Conservation (phyloP, 2,888 invertebrate species). For the Pyrrhia umbra region DNA sequence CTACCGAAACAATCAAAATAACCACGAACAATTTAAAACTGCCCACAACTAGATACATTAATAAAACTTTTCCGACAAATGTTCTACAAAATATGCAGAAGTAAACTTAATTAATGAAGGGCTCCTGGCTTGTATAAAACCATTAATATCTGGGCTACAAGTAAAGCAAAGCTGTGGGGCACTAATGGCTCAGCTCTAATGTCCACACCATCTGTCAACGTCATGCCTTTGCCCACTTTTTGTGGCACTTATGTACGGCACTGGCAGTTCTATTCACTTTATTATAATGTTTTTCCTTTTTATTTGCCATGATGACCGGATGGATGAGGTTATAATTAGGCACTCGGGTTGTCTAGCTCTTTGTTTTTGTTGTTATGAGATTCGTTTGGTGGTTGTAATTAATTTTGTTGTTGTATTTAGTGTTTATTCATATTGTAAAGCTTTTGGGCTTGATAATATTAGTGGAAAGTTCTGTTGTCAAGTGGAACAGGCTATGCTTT, state of each 20-base stretch:
- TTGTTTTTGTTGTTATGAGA: neutral
- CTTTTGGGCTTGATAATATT: too few relatives aligned
- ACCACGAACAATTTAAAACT: constrained; percentile 19
- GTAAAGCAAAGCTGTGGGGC: constrained; percentile 78
- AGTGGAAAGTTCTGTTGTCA: too few relatives aligned
- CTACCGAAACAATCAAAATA: constrained; percentile 18
- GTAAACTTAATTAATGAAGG: constrained; percentile 63
- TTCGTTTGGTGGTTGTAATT: too few relatives aligned
- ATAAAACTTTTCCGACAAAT: constrained; percentile 42
- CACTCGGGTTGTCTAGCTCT: neutral
- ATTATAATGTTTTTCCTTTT: constrained; percentile 66
- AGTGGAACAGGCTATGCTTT: too few relatives aligned
- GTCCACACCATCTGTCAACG: constrained; percentile 86
- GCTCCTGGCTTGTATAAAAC: constrained; percentile 58
- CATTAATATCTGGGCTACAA: constrained; percentile 76
- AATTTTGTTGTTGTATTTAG: too few relatives aligned
- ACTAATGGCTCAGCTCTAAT: constrained; percentile 80
- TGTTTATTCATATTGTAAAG: too few relatives aligned
- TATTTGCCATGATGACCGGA: constrained; percentile 53
- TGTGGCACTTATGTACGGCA: constrained; percentile 77
- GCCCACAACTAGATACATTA: constrained; percentile 24
- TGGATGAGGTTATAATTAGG: constrained; percentile 31
- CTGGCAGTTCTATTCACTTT: constrained; percentile 70
- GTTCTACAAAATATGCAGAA: constrained; percentile 55
- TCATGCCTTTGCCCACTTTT: constrained; percentile 81